Evolutionary conservation across 2,797 vertebrate genomes (phyloP).

Genomic region (Manis pentadactyla): DNA sequence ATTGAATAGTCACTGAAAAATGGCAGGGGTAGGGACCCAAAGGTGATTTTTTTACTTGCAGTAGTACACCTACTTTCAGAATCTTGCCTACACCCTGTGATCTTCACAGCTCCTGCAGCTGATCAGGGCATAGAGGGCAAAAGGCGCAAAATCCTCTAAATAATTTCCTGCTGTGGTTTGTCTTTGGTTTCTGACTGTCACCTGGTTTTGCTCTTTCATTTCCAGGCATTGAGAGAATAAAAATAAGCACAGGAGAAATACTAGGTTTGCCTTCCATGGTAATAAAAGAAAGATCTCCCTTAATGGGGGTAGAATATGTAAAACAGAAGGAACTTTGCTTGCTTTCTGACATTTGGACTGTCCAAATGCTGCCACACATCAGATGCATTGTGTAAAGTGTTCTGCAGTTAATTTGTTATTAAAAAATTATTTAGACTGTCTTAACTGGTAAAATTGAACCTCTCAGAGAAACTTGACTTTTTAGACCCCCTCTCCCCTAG

Average conservation of each 20-base stretch:
- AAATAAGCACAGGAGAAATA: constrained; percentile 41
- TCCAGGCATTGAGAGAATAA: constrained; percentile 4
- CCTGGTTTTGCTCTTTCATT: constrained; percentile 72
- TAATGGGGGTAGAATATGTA: constrained; percentile 29
- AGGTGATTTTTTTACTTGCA: constrained; percentile 45
- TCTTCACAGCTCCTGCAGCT: not conserved
- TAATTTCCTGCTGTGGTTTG: constrained; percentile 78
- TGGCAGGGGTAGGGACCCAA: not conserved
- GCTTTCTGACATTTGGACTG: constrained; percentile 42
- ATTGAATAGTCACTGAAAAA: constrained; percentile 39
- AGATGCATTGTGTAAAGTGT: constrained; percentile 39
- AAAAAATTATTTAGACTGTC: constrained; percentile 8
- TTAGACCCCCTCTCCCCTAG: not conserved
- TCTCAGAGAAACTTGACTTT: constrained; percentile 14
- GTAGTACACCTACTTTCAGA: not conserved
- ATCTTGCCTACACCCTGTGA: not conserved
- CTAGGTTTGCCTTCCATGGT: constrained; percentile 59
- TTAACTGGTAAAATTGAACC: constrained; percentile 23
- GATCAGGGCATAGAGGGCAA: constrained; percentile 41
- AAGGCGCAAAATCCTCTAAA: constrained; percentile 49
- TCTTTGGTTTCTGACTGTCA: constrained; percentile 78
- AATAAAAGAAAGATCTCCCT: constrained; percentile 57
- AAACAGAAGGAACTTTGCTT: constrained; percentile 66
- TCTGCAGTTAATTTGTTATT: constrained; percentile 41
- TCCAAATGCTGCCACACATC: constrained; percentile 14